These are phyloP conservation scores for Agrotis puta DNA, from an alignment of 2,888 invertebrate species.

Conservation along the genomic window DNA sequence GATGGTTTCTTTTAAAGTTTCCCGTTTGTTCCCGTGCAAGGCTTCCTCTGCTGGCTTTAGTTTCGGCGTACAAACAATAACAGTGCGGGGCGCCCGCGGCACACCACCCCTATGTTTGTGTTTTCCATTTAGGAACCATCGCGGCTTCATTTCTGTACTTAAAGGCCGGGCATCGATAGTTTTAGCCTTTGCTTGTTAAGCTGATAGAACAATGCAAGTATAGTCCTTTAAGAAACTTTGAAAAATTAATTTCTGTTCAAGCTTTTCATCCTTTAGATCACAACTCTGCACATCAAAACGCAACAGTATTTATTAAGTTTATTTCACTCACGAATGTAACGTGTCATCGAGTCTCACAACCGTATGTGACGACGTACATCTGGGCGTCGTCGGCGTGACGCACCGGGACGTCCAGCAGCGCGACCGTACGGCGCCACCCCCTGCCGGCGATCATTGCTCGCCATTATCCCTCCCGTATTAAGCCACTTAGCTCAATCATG, in stretches of 20 bases:
- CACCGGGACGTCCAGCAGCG: conserved; percentile 82
- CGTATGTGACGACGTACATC: conserved; percentile 48
- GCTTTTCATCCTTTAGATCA: background rate
- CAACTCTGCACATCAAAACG: background rate
- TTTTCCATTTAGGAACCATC: conserved; percentile 84
- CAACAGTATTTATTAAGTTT: background rate
- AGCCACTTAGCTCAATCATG: conserved; percentile 92
- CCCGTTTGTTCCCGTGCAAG: conserved; percentile 66
- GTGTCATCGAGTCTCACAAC: conserved; percentile 13
- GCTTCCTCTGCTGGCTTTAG: conserved; percentile 77
- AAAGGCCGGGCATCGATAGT: conserved; percentile 65
- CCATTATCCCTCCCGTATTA: conserved; percentile 90
- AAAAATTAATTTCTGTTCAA: background rate
- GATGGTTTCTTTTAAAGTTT: conserved; percentile 77
- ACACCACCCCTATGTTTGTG: conserved; percentile 82
- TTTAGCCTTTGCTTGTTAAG: conserved; percentile 57
- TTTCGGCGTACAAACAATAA: conserved; percentile 89
- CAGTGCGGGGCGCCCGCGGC: conserved; percentile 81
- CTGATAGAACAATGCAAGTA: conserved; percentile 41
- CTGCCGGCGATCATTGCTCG: conserved; percentile 89
- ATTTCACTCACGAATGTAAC: conserved; percentile 1
- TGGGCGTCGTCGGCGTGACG: conserved; percentile 73
- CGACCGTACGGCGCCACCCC: conserved; percentile 87
- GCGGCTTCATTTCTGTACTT: conserved; percentile 78
- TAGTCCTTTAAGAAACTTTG: background rate